Base-by-base conservation (phyloP, 2,888 invertebrate species). In the Himalopsyche anomala region DNA sequence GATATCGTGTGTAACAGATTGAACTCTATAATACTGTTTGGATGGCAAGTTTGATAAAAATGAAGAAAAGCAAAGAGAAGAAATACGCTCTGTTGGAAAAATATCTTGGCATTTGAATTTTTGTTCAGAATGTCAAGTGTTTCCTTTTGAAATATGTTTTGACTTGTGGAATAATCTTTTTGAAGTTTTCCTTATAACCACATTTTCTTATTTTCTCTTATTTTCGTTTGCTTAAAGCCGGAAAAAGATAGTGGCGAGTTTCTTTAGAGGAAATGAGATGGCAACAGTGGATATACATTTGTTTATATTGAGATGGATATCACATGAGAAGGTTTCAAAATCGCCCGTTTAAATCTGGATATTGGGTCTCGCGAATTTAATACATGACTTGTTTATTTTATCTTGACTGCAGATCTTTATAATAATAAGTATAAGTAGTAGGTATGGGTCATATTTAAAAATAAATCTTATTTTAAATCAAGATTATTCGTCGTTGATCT, bases 81-180 rank as follows among this genome's bases (percentile, higher is more conserved):
- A 36, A 74, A 74, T 74, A 12, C 74, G 15, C 38, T 74, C 19
- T 74, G 74, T 74, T 74, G 74, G 74, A 74, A 74, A 74, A 74
- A 74, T 74, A 74, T 74, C 74, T 74, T 74, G 74, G 74, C 74
- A 74, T 74, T 74, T 74, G 74, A 74, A 74, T 74, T 74, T 51
- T 74, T 74, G 74, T 38, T 74, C 74, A 74, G 74, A 74, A 74
- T 74, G 74, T 74, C 74, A 74, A 74, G 74, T 74, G 74, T 36
- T 74, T 74, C 74, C 74, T 74, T 74, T 74, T 74, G 74, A 74
- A 74, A 74, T 74, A 74, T 74, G 74, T 74, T 74, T 74, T 74
- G 74, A 74, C 74, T 74, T 74, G 74, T 74, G 38, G 74, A 74
- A 74, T 74, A 74, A 74, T 74, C 74, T 74, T 74, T 74, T 74